These are phyloP conservation scores for Chloropsis cyanopogon DNA, from an alignment of 2,113 vertebrate genomes.

Conservation along the genomic window DNA sequence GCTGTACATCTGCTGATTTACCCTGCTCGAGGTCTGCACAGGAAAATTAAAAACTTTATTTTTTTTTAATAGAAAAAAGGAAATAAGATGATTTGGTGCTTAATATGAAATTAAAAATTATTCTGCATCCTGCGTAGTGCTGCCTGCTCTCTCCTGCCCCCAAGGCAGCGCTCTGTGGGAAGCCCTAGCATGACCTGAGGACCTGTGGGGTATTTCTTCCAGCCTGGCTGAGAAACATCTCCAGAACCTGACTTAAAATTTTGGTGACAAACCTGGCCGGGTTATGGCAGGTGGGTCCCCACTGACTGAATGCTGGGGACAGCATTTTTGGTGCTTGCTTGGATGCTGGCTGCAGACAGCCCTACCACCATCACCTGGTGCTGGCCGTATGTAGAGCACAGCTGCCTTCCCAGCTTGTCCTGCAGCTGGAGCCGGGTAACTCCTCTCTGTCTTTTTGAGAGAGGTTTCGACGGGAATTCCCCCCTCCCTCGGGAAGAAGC, in stretches of 20 bases:
- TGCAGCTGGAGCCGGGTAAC: background rate
- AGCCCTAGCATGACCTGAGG: background rate
- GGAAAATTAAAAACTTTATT: background rate
- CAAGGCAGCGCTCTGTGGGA: background rate
- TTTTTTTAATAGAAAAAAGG: background rate
- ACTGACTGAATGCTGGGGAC: rapidly evolving
- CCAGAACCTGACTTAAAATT: background rate
- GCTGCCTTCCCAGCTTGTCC: background rate
- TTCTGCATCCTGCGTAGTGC: background rate
- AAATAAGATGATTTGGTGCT: background rate
- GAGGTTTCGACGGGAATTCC: rapidly evolving
- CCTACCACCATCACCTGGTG: rapidly evolving
- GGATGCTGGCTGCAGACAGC: background rate
- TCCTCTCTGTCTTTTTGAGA: no score
- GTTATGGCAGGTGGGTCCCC: rapidly evolving
- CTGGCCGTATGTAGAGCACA: background rate
- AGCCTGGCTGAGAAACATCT: background rate
- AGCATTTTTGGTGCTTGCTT: background rate
- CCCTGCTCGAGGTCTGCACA: rapidly evolving
- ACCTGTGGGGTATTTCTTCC: rapidly evolving
- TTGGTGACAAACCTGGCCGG: no score
- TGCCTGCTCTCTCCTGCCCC: background rate
- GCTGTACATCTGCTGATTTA: rapidly evolving
- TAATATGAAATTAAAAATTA: background rate
- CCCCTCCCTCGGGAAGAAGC: rapidly evolving